Percentiles rank a stretch among this genome's conserved stretches.
Conservation (phyloP, 2,797 vertebrate species). For the Thunnus albacares region DNA sequence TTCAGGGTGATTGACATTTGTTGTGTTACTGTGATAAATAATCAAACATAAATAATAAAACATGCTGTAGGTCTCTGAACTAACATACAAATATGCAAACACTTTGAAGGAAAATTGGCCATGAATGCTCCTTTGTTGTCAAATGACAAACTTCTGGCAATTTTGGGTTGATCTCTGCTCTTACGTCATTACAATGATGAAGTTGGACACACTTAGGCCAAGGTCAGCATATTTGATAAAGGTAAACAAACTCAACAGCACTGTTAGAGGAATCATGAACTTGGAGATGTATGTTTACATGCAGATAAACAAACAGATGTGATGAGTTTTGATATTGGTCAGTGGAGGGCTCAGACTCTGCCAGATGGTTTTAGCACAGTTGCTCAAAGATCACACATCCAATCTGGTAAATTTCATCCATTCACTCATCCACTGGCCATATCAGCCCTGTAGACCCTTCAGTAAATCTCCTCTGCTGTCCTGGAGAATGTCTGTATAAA, state of each 20-base stretch:
- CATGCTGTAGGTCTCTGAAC: background rate
- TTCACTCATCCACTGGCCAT: slow-evolving; percentile 12
- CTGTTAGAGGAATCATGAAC: background rate
- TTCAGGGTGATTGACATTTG: background rate
- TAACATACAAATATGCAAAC: slow-evolving; percentile 2
- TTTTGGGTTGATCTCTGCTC: background rate
- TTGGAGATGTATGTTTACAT: slow-evolving; percentile 9
- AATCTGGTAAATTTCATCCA: slow-evolving; percentile 16
- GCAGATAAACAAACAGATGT: slow-evolving; percentile 35
- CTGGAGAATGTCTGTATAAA: slow-evolving; percentile 73
- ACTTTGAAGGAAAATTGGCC: background rate
- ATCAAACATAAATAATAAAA: slow-evolving; percentile 17
- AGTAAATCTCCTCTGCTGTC: slow-evolving; percentile 48
- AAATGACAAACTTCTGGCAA: background rate
- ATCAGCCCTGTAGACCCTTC: slow-evolving; percentile 24
- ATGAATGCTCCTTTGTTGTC: background rate
- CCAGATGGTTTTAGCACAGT: slow-evolving; percentile 12
- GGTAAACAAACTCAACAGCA: slow-evolving; percentile 12
- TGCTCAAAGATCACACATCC: background rate
- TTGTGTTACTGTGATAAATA: slow-evolving; percentile 18
- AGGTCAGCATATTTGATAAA: background rate
- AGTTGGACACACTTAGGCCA: background rate
- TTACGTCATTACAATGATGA: background rate
- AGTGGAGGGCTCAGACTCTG: background rate
- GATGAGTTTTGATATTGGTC: slow-evolving; percentile 12